Conservation (phyloP, 1,140 invertebrate species). For the Drosophila carrolli region DNA sequence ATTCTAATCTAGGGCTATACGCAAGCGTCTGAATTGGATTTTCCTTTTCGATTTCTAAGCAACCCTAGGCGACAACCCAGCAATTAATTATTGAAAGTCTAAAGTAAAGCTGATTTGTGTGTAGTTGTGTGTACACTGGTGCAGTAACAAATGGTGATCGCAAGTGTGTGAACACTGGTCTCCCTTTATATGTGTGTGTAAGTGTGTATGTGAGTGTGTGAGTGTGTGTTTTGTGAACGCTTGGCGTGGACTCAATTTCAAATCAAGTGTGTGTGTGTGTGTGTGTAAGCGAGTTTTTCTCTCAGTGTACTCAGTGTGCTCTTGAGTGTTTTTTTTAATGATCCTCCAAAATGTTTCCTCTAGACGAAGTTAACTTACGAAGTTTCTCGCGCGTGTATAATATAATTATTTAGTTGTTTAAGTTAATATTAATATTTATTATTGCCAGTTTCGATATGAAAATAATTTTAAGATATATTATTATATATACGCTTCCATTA, state of each 20-base stretch:
- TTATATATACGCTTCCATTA: slow-evolving; percentile 41
- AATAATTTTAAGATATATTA: slow-evolving; percentile 70
- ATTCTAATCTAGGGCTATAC: slow-evolving; percentile 20
- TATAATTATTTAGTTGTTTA: slow-evolving; percentile 49
- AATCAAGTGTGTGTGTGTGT: slow-evolving; percentile 30
- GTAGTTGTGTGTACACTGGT: slow-evolving; percentile 21
- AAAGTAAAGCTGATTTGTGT: slow-evolving; percentile 49
- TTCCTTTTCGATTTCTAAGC: slow-evolving; percentile 24
- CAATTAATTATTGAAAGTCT: slow-evolving; percentile 43
- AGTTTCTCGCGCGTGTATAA: slow-evolving; percentile 34
- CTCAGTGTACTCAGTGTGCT: slow-evolving; percentile 17
- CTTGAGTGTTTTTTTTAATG: neutral
- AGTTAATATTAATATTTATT: slow-evolving; percentile 65
- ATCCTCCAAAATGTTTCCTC: slow-evolving; percentile 32
- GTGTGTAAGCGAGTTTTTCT: slow-evolving; percentile 3
- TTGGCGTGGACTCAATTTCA: slow-evolving; percentile 49
- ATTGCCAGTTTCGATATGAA: slow-evolving; percentile 80
- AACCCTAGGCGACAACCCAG: slow-evolving; percentile 41
- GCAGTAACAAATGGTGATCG: slow-evolving; percentile 29
- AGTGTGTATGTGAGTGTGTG: slow-evolving; percentile 2
- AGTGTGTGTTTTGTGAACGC: slow-evolving; percentile 24
- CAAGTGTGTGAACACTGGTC: slow-evolving; percentile 16
- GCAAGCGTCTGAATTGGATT: slow-evolving; percentile 40
- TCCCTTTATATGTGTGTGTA: neutral
- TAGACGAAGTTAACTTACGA: slow-evolving; percentile 44